These are phyloP conservation scores for Piezodorus guildinii DNA, from an alignment of 1,140 invertebrate genomes.

Conservation along the genomic window DNA sequence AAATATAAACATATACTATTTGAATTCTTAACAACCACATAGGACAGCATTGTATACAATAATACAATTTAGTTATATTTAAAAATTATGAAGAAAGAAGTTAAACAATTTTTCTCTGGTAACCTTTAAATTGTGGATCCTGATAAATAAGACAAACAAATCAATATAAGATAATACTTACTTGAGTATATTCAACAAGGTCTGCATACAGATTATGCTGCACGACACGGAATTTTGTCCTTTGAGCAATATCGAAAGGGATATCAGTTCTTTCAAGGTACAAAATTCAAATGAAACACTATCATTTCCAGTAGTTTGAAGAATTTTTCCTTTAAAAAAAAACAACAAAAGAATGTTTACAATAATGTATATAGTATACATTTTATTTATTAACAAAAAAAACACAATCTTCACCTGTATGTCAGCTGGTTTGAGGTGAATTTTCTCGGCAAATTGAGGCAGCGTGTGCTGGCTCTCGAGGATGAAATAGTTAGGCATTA, in stretches of 20 bases:
- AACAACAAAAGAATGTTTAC: not conserved
- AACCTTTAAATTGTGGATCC: no score
- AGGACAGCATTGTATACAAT: no score
- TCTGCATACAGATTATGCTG: slow-evolving; percentile 80
- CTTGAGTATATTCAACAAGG: slow-evolving; percentile 74
- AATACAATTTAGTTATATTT: no score
- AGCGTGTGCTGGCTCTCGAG: slow-evolving; percentile 91
- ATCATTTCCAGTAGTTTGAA: slow-evolving; percentile 93
- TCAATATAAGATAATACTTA: slow-evolving; percentile 34
- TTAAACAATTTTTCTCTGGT: no score
- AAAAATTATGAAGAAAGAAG: no score
- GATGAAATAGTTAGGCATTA: slow-evolving; percentile 97
- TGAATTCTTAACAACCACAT: no score
- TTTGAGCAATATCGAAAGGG: slow-evolving; percentile 84
- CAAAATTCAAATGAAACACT: slow-evolving; percentile 94
- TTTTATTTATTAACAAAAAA: not conserved
- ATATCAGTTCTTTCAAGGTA: slow-evolving; percentile 98
- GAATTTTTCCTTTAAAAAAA: slow-evolving; percentile 63
- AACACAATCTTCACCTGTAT: slow-evolving; percentile 52
- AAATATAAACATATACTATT: no score
- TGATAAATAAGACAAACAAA: no score
- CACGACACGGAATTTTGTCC: slow-evolving; percentile 61
- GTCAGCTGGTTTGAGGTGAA: slow-evolving; percentile 76
- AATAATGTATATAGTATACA: not conserved
- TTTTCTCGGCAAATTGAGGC: slow-evolving; percentile 90